Percentiles rank a stretch among this genome's conserved stretches.
These are phyloP conservation scores for Tribolium castaneum DNA, from an alignment of 1,140 invertebrate genomes.

Conservation along the genomic window DNA sequence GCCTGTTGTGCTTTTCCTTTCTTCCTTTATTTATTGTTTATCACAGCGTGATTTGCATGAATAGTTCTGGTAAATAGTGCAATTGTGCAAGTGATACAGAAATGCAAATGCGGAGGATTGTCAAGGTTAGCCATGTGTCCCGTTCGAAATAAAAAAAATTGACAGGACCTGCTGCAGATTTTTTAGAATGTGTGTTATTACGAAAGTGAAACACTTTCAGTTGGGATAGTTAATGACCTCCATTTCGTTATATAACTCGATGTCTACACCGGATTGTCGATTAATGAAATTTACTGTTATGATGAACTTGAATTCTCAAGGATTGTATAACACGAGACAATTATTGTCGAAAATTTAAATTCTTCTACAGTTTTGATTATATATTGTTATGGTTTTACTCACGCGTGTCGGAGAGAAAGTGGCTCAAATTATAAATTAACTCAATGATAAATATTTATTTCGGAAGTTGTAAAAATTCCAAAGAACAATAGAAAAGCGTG, in stretches of 20 bases:
- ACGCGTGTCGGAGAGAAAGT: not conserved
- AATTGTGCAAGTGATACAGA: slow-evolving; percentile 6
- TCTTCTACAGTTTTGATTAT: no score
- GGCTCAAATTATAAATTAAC: not conserved
- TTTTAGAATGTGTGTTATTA: slow-evolving; percentile 11
- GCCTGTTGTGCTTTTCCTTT: not conserved
- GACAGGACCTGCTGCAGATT: not conserved
- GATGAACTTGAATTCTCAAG: not conserved
- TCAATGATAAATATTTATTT: not conserved
- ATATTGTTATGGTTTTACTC: not conserved
- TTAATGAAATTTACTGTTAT: not conserved
- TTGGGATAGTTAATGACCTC: slow-evolving; percentile 22
- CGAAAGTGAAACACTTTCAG: slow-evolving; percentile 27
- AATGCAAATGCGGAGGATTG: slow-evolving; percentile 27
- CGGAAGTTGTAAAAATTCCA: not conserved
- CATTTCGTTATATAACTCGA: slow-evolving; percentile 25
- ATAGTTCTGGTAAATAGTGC: not conserved
- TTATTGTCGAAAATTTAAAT: no score
- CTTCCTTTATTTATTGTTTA: not conserved
- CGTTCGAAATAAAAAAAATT: not conserved
- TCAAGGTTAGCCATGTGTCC: slow-evolving; percentile 8
- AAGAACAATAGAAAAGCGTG: not conserved
- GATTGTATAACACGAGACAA: no score
- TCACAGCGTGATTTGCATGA: not conserved
- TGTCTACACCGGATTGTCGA: not conserved